A percentile compares a stretch with the other conserved stretches of the same genome.
These are phyloP conservation scores for Pimpla rufipes DNA, from an alignment of 2,888 invertebrate genomes.

Conservation along the genomic window DNA sequence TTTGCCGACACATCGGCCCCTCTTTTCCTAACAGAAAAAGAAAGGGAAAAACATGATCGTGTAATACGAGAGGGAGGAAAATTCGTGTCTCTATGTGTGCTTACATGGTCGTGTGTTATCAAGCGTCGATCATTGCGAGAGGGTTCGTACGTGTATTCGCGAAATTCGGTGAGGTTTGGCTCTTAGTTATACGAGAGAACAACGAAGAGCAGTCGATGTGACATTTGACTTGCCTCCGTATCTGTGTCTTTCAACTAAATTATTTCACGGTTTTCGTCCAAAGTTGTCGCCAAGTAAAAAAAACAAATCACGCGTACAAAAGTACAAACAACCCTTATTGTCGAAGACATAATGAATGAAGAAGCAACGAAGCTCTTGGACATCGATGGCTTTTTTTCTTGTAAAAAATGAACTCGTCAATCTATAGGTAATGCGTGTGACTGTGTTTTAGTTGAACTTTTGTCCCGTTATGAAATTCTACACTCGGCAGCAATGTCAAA, in stretches of 20 bases:
- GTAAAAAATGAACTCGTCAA: slow-evolving; percentile 32
- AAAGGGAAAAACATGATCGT: slow-evolving; percentile 52
- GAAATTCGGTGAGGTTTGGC: slow-evolving; percentile 34
- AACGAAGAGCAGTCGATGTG: slow-evolving; percentile 40
- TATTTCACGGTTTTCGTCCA: slow-evolving; percentile 33
- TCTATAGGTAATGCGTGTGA: slow-evolving; percentile 6
- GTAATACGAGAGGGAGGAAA: slow-evolving; percentile 62
- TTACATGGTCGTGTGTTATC: background rate
- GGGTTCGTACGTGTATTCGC: slow-evolving; percentile 8
- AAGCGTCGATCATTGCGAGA: slow-evolving; percentile 25
- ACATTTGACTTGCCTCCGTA: slow-evolving; percentile 17
- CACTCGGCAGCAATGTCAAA: slow-evolving; percentile 14
- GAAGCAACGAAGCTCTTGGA: slow-evolving; percentile 59
- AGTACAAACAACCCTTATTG: slow-evolving; percentile 82
- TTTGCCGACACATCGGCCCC: slow-evolving; percentile 58
- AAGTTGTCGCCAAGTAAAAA: slow-evolving; percentile 74
- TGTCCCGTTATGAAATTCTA: slow-evolving; percentile 41
- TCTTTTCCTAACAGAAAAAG: slow-evolving; percentile 36
- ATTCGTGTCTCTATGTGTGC: slow-evolving; percentile 47
- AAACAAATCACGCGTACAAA: slow-evolving; percentile 74
- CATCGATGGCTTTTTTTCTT: slow-evolving; percentile 34
- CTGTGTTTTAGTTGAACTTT: slow-evolving; percentile 37
- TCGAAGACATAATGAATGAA: slow-evolving; percentile 73
- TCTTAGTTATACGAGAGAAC: slow-evolving; percentile 17
- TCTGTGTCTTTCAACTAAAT: slow-evolving; percentile 38